Evolutionary conservation across 2,113 vertebrate species (phyloP), one percentile per base, ranked within the genome.

Genomic region (Gnathonemus echidnorhynchus): DNA sequence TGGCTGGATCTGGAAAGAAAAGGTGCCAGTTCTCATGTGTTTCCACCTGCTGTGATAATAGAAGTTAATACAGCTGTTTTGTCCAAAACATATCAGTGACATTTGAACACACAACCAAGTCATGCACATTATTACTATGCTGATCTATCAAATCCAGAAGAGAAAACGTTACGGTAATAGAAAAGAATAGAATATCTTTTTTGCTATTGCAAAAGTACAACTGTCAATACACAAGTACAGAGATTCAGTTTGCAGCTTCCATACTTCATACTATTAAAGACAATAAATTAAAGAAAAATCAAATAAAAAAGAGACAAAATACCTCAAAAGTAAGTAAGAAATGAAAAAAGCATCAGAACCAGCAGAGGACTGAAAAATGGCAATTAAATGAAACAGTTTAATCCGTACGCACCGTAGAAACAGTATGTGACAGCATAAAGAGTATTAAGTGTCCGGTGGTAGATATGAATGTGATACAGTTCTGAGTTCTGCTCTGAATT

Each of bases 1-100:
- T 89, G 89, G 46, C 90, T 85, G 70, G 58, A 91, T 50, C 53
- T 39, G 45, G 88, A 84, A 90, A 87, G 13, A 52, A 58, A 53
- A 90, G 35, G 35, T 31, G n/a, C 35, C 66, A 58, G 39, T 84
- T 80, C 39, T 46, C n/a, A 46, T 46, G 19, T 42, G 21, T 35
- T 53, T 24, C 74, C 58, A 88, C 86, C 10, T 86, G 90, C 13
- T 87, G 90, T 89, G 91, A 91, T 90, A 77, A 45, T 48, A 19
- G 11, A 13, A 88, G 62, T 91, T 91, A 86, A 90, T 89, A 91
- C 91, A 89, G 91, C 48, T 56, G 80, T 66, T 90, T 90, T 86
- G 19, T 86, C 46, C 24, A 48, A 49, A 86, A 86, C n/a, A 27
- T 53, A 87, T 52, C 85, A 27, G n/a, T 53, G 85, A 87, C 85